Percentiles rank a stretch among this genome's conserved stretches.
Conservation (phyloP, 2,888 invertebrate genomes). For the Aphodius granarius region DNA sequence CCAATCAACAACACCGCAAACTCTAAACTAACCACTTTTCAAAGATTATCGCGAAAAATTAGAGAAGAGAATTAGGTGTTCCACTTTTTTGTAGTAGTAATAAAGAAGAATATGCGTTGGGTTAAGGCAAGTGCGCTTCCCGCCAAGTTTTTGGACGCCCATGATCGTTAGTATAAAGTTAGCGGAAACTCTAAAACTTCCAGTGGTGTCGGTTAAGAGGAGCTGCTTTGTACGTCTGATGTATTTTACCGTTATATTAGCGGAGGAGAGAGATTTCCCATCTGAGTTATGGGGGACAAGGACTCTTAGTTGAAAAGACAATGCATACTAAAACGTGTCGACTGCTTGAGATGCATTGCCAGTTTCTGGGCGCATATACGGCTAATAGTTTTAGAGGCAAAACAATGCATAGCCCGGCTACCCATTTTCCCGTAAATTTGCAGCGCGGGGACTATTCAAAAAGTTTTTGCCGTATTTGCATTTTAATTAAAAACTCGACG, state of each 20-base stretch:
- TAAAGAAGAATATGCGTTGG: no score
- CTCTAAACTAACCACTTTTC: background rate
- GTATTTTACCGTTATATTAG: background rate
- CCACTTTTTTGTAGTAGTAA: no score
- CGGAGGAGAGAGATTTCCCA: background rate
- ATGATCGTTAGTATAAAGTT: background rate
- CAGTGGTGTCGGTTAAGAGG: background rate
- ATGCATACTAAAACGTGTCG: background rate
- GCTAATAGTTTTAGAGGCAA: background rate
- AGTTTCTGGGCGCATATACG: background rate
- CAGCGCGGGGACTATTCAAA: background rate
- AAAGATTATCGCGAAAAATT: background rate
- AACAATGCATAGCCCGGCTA: background rate
- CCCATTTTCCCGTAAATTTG: background rate
- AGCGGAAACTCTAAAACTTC: background rate
- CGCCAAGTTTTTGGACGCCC: no score
- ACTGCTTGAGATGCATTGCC: background rate
- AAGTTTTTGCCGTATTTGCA: background rate
- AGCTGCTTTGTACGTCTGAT: background rate
- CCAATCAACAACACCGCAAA: background rate
- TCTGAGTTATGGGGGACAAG: background rate
- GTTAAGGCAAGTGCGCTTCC: no score
- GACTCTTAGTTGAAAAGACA: background rate
- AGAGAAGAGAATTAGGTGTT: background rate
- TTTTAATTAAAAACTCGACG: conserved; percentile 6